These are phyloP conservation scores for Knipowitschia caucasica DNA, from an alignment of 2,797 vertebrate genomes.

Conservation along the genomic window DNA sequence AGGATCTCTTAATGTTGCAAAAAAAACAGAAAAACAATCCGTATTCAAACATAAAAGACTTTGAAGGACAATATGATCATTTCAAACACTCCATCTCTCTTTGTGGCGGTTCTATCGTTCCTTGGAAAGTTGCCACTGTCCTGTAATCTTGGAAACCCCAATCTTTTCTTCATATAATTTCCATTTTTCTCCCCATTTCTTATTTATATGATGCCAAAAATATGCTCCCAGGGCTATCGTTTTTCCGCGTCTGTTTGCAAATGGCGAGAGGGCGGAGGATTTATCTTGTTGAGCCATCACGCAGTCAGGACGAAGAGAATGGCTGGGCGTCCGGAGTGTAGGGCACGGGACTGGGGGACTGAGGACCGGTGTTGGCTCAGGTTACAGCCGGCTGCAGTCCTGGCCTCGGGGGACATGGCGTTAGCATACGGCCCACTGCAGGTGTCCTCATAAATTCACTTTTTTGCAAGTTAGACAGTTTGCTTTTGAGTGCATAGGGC, in stretches of 20 bases:
- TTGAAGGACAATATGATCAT: background rate
- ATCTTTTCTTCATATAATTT: constrained; percentile 42
- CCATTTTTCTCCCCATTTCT: constrained; percentile 45
- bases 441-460: too few relatives aligned
- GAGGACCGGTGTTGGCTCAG: constrained; percentile 56
- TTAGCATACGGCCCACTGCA: constrained; percentile 28
- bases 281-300: constrained; percentile 68
- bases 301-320: constrained; percentile 65
- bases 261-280: constrained; percentile 51
- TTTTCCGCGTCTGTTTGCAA: constrained; percentile 58
- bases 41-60: background rate
- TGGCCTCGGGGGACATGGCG: constrained; percentile 57
- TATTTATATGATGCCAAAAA: constrained; percentile 65
- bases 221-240: constrained; percentile 67
- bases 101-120: constrained; percentile 3
- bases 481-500: too few relatives aligned
- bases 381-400: constrained; percentile 62
- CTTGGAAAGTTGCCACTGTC: constrained; percentile 14
- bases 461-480: too few relatives aligned
- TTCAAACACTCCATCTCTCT: background rate
- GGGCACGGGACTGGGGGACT: too few relatives aligned
- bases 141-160: constrained; percentile 29
- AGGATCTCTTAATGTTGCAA: too few relatives aligned
- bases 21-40: background rate
- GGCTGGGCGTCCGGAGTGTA: constrained; percentile 44